phyloP scores from a whole-genome alignment of 2,797 vertebrate genomes.

The Oryzias sinensis region DNA sequence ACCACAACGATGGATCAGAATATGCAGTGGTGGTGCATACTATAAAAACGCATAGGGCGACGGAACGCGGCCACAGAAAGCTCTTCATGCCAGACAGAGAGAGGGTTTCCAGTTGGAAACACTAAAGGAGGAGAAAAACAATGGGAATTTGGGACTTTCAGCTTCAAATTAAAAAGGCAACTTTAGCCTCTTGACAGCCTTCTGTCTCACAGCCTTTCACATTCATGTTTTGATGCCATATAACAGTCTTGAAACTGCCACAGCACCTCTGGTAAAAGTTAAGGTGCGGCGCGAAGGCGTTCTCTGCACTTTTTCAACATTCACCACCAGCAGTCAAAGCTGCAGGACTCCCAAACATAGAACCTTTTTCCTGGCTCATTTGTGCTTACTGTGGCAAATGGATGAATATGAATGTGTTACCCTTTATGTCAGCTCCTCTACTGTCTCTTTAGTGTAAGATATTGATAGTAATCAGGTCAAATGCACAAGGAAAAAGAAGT shows the following conservation, averaged over 20 bases:
- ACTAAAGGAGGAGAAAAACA: background rate
- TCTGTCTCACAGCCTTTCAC: conserved; percentile 53
- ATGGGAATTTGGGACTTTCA: conserved; percentile 13
- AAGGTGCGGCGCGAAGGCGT: conserved; percentile 46
- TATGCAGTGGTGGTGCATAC: too few species aligned
- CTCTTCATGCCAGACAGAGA: background rate
- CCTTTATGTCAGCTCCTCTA: conserved; percentile 54
- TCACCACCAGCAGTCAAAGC: conserved; percentile 42
- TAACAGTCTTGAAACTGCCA: conserved; percentile 49
- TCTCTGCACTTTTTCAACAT: conserved; percentile 44
- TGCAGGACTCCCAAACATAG: conserved; percentile 49
- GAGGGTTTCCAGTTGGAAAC: background rate
- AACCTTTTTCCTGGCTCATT: conserved; percentile 61
- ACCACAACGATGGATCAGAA: too few species aligned
- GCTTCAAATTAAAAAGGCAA: conserved; percentile 34
- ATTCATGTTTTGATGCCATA: conserved; percentile 58
- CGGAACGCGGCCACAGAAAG: background rate
- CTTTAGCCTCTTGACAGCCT: conserved; percentile 23
- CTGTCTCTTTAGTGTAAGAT: conserved; percentile 63
- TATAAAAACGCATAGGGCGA: too few species aligned
- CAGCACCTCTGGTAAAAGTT: conserved; percentile 9
- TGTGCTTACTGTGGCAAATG: conserved; percentile 45
- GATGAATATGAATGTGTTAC: conserved; percentile 48
- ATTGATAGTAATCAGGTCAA: conserved; percentile 52
- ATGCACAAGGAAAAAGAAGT: conserved; percentile 50